Evolutionary conservation across 2,113 vertebrate genomes (phyloP).

Genomic region (Paramisgurnus dabryanus): DNA sequence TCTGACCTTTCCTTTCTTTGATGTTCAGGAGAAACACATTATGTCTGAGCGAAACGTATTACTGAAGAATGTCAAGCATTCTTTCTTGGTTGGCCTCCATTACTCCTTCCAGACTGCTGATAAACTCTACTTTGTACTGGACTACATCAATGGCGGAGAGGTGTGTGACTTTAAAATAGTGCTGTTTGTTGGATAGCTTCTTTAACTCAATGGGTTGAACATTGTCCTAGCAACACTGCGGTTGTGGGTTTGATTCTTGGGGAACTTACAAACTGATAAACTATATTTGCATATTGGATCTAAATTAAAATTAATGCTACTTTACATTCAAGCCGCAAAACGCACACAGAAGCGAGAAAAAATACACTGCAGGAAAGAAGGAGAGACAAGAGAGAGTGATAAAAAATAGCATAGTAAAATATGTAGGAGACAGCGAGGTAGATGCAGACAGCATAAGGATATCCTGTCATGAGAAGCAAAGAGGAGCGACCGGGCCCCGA

Average conservation of each 20-base stretch:
- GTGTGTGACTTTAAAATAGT: constrained; percentile 74
- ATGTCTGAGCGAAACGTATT: constrained; percentile 98
- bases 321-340: too few species aligned
- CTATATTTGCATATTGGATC: too few species aligned
- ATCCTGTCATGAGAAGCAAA: constrained; percentile 67
- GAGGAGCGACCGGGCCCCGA: constrained; percentile 55
- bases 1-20: constrained; percentile 8
- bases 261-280: too few species aligned
- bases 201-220: too few species aligned
- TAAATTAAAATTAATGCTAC: too few species aligned
- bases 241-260: background rate
- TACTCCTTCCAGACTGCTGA: constrained; percentile 97
- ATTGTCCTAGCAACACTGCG: too few species aligned
- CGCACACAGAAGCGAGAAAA: too few species aligned
- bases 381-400: constrained; percentile 17
- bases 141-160: constrained; percentile 99
- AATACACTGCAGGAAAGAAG: constrained; percentile 6
- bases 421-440: constrained; percentile 45
- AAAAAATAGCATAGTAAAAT: constrained; percentile 30
- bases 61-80: constrained; percentile 97
- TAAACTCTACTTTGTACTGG: constrained; percentile 94
- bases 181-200: too few species aligned
- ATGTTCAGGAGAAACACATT: constrained; percentile 92
- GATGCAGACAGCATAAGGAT: constrained; percentile 58
- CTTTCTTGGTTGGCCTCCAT: constrained; percentile 95